phyloP scores from a whole-genome alignment of 2,888 invertebrate species.

The Neoaliturus tenellus region DNA sequence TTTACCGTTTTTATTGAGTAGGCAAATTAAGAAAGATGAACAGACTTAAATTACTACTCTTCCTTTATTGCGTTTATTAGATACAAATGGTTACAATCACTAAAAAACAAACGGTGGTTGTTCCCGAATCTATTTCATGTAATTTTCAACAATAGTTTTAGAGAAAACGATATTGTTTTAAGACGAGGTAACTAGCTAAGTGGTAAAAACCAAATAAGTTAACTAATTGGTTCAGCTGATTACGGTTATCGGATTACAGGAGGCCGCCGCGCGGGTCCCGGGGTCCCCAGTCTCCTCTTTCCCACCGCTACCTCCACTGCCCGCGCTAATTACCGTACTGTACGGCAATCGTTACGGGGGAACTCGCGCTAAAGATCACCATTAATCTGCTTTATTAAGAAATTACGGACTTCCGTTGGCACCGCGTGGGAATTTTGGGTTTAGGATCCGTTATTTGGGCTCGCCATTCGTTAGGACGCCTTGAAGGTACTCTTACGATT shows the following conservation, averaged over 20 bases:
- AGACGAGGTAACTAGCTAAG: background rate
- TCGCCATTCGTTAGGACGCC: background rate
- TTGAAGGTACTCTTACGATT: no score
- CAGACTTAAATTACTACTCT: no score
- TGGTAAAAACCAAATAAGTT: background rate
- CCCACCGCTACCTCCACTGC: background rate
- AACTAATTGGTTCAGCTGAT: background rate
- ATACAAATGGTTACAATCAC: no score
- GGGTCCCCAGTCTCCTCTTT: background rate
- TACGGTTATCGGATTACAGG: background rate
- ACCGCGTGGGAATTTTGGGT: background rate
- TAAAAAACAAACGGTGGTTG: no score
- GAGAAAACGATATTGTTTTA: background rate
- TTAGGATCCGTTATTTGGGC: background rate
- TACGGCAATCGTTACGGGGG: background rate
- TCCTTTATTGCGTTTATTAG: no score
- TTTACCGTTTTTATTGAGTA: no score
- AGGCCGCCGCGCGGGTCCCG: background rate
- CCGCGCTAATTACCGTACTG: background rate
- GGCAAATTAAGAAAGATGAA: no score
- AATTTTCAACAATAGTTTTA: no score
- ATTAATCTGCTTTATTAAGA: background rate
- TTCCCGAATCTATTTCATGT: no score
- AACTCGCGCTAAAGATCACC: constrained; percentile 9
- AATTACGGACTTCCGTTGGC: background rate